Percentiles rank a stretch among this genome's conserved stretches.
These are phyloP conservation scores for Anthoscopus minutus DNA, from an alignment of 2,113 vertebrate genomes.

Conservation along the genomic window DNA sequence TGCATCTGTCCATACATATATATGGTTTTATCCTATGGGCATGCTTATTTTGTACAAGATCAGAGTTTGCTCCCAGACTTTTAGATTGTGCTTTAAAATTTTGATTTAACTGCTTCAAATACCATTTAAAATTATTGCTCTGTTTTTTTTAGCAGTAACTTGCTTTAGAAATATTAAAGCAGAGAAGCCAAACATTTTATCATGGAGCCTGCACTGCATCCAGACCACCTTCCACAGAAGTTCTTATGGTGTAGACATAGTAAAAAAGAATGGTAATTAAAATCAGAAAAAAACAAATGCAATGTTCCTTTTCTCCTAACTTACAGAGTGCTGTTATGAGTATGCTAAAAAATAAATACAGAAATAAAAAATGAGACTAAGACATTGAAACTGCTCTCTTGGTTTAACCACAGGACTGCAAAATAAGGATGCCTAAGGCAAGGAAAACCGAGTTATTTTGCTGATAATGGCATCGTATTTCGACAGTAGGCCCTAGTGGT, in stretches of 20 bases:
- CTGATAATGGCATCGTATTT: background rate
- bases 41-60: background rate
- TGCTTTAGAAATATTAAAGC: background rate
- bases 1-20: too few species aligned
- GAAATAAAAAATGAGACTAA: background rate
- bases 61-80: background rate
- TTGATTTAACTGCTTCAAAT: background rate
- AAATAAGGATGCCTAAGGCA: background rate
- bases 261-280: background rate
- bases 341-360: background rate
- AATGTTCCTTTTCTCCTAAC: background rate
- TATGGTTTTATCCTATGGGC: background rate
- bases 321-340: background rate
- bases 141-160: background rate
- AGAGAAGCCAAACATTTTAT: background rate
- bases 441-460: background rate
- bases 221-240: background rate
- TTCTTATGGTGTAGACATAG: background rate
- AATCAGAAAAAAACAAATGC: background rate
- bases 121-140: background rate
- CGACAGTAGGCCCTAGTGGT: background rate
- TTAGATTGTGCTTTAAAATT: background rate
- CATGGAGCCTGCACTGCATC: background rate
- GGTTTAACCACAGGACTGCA: background rate
- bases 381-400: background rate